These are phyloP conservation scores for Troides aeacus DNA, from an alignment of 2,888 invertebrate genomes.

Conservation along the genomic window DNA sequence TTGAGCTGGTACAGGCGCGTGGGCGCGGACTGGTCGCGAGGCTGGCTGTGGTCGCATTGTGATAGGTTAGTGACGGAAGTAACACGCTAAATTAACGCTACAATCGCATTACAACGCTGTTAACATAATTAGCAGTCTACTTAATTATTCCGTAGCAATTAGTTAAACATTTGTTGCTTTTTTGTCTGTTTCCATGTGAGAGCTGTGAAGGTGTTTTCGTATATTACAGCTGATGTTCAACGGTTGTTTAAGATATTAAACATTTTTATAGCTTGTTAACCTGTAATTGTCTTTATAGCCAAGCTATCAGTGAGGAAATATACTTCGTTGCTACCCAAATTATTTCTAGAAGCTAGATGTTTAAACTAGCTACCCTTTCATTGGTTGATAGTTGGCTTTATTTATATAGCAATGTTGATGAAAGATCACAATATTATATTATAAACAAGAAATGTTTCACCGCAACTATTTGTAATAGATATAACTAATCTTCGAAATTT, in stretches of 20 bases:
- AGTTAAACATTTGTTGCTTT: background rate
- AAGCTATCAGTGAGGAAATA: too few relatives aligned
- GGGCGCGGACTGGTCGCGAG: too few relatives aligned
- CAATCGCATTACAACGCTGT: constrained; percentile 22
- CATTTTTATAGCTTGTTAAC: background rate
- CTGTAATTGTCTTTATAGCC: background rate
- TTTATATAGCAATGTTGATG: too few relatives aligned
- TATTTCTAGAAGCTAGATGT: background rate
- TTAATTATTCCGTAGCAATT: constrained; percentile 17
- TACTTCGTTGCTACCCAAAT: background rate
- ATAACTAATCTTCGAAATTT: too few relatives aligned
- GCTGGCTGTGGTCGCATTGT: constrained; percentile 15
- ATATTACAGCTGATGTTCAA: too few relatives aligned
- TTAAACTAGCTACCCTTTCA: background rate
- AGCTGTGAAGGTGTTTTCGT: background rate
- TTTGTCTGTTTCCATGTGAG: background rate
- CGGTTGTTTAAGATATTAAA: background rate
- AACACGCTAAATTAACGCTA: constrained; percentile 13
- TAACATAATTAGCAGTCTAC: constrained; percentile 12
- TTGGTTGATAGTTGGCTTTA: too few relatives aligned
- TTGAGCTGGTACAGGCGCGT: too few relatives aligned
- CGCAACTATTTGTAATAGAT: too few relatives aligned
- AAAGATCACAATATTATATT: background rate
- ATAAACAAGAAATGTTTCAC: too few relatives aligned
- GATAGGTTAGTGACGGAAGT: constrained; percentile 32